A percentile compares a stretch with the other conserved stretches of the same genome.
phyloP scores from a whole-genome alignment of 1,140 invertebrate species.

The Sitodiplosis mosellana region DNA sequence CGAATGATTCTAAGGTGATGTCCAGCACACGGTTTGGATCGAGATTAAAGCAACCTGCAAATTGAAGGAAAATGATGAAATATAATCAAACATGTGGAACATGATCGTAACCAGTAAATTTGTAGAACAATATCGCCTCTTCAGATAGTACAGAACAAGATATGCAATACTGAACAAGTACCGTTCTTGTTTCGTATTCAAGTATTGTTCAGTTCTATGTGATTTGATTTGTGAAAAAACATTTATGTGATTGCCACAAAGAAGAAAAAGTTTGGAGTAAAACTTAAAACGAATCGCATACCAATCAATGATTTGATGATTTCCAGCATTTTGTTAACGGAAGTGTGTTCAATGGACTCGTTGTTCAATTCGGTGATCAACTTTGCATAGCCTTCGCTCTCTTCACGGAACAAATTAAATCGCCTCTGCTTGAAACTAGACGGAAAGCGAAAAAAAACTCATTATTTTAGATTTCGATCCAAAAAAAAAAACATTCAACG shows the following conservation, averaged over 20 bases:
- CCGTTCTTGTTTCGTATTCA: too few species aligned
- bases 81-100: neutral
- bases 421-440: slow-evolving; percentile 97
- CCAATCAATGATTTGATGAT: slow-evolving; percentile 86
- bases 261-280: too few species aligned
- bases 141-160: too few species aligned
- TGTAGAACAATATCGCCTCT: neutral
- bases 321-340: slow-evolving; percentile 47
- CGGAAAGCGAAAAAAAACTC: slow-evolving; percentile 29
- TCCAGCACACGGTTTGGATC: slow-evolving; percentile 97
- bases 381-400: slow-evolving; percentile 98
- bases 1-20: slow-evolving; percentile 92
- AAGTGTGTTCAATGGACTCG: slow-evolving; percentile 47
- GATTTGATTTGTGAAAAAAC: neutral
- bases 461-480: too few species aligned
- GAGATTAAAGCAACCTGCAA: slow-evolving; percentile 91
- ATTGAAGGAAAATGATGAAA: slow-evolving; percentile 7
- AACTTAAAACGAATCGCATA: too few species aligned
- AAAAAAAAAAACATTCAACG: slow-evolving; percentile 4
- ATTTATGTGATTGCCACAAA: too few species aligned
- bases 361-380: slow-evolving; percentile 91
- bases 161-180: too few species aligned
- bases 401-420: slow-evolving; percentile 96
- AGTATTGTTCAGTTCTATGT: too few species aligned
- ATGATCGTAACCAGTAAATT: neutral